A percentile compares a stretch with the other conserved stretches of the same genome.
phyloP scores from a whole-genome alignment of 2,888 invertebrate species.

The Dicyrtomina minuta region DNA sequence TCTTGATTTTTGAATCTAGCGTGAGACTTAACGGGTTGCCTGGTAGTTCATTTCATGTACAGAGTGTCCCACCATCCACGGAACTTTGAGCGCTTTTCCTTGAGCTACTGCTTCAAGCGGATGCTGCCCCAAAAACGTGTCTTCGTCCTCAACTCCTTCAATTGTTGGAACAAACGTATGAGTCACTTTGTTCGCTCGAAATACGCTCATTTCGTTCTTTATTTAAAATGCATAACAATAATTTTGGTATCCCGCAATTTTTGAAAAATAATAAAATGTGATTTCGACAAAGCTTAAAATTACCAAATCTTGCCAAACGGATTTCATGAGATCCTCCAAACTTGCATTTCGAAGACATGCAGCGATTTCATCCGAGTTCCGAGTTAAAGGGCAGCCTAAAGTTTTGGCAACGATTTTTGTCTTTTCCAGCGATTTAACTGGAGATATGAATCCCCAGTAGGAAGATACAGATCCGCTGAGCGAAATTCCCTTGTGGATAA shows the following conservation, averaged over 20 bases:
- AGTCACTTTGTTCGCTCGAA: background rate
- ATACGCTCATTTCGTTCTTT: background rate
- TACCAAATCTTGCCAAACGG: background rate
- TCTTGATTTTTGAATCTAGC: too few relatives aligned
- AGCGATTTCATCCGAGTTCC: background rate
- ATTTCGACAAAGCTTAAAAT: too few relatives aligned
- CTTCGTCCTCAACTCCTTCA: conserved; percentile 12
- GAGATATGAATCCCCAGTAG: background rate
- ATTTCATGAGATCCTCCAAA: background rate
- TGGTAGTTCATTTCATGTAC: conserved; percentile 19
- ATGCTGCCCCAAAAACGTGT: background rate
- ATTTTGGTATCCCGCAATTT: too few relatives aligned
- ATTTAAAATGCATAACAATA: too few relatives aligned
- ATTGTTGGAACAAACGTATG: conserved; percentile 1
- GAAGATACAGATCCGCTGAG: background rate
- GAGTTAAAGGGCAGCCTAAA: background rate
- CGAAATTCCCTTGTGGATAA: background rate
- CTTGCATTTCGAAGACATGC: background rate
- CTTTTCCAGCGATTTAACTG: background rate
- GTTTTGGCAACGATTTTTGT: background rate
- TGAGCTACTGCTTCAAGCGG: background rate
- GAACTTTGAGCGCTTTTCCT: conserved; percentile 1
- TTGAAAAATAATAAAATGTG: background rate
- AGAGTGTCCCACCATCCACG: conserved; percentile 3
- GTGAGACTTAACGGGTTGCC: background rate